Evolutionary conservation across 2,113 vertebrate species (phyloP), one percentile per base, ranked within the genome.

Genomic region (Pluvialis apricaria): DNA sequence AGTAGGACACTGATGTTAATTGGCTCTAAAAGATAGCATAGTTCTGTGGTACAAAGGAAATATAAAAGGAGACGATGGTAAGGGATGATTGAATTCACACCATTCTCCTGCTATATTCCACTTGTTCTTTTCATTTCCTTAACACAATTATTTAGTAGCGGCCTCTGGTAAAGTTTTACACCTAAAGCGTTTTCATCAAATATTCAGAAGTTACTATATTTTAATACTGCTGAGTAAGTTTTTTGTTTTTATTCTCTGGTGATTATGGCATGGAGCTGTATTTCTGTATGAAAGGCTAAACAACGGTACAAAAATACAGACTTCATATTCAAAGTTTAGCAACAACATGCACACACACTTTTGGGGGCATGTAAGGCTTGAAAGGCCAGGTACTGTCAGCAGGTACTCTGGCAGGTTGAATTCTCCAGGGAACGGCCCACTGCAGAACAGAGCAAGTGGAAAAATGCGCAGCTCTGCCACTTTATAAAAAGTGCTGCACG

Each of bases 191-290:
- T 86, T 95, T 92, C 87, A 98, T 98, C 97, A 98, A 98, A 98
- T 98, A 98, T 98, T 98, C 97, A 98, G 93, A 96, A 96, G 96
- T 94, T 96, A 90, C 96, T 97, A 61, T 97, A 95, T 96, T 96
- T 98, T 96, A 94, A 90, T 96, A 83, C 64, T 97, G 97, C 97
- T 97, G 97, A 98, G 92, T 97, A 97, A 97, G 98, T 94, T 83
- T 76, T 91, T 96, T 92, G 82, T 66, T 94, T 97, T 96, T 92
- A 83, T 93, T 96, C 95, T 94, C 82, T 60, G 52, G 84, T 92
- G 93, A 88, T 83, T 88, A 17, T 42, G 91, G 65, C 24, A 92
- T 81, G 85, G 91, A 96, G 82, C 66, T 82, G 62, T 94, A 96
- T 93, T 96, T 81, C 94, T 87, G 57, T 85, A 86, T 71, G 92